Conservation (phyloP, 2,113 vertebrate species). For the Alaudala cheleensis region DNA sequence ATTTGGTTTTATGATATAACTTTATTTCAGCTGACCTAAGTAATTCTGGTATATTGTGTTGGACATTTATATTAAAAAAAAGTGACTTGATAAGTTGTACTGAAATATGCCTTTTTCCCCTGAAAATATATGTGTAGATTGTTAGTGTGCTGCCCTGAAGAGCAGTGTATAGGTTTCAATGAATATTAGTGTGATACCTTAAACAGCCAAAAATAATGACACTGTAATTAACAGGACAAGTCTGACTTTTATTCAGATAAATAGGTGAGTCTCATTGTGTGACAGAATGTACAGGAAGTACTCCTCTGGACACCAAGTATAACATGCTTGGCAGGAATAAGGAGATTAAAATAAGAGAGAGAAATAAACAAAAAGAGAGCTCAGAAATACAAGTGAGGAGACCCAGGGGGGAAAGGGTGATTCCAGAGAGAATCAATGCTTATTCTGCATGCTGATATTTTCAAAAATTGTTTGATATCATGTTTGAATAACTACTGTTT, state of each 20-base stretch:
- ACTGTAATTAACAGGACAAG: conserved; percentile 15
- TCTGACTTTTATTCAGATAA: neutral
- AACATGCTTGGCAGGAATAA: conserved; percentile 23
- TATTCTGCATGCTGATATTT: neutral
- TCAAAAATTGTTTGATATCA: neutral
- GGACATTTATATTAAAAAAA: neutral
- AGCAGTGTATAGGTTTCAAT: neutral
- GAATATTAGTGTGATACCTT: neutral
- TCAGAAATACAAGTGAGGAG: neutral
- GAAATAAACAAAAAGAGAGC: conserved; percentile 44
- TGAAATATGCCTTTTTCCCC: neutral
- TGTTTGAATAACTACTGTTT: conserved; percentile 9
- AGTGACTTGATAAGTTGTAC: neutral
- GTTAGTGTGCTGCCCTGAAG: neutral
- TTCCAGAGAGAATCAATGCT: neutral
- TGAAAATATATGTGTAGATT: neutral
- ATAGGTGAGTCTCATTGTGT: neutral
- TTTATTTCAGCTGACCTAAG: neutral
- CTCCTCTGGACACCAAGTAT: conserved; percentile 10
- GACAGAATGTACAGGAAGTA: neutral
- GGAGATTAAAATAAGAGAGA: conserved; percentile 30
- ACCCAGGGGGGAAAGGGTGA: neutral
- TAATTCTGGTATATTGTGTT: neutral
- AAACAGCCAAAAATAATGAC: conserved; percentile 17
- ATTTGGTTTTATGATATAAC: neutral